phyloP scores from a whole-genome alignment of 2,113 vertebrate species.

The Gila orcuttii region DNA sequence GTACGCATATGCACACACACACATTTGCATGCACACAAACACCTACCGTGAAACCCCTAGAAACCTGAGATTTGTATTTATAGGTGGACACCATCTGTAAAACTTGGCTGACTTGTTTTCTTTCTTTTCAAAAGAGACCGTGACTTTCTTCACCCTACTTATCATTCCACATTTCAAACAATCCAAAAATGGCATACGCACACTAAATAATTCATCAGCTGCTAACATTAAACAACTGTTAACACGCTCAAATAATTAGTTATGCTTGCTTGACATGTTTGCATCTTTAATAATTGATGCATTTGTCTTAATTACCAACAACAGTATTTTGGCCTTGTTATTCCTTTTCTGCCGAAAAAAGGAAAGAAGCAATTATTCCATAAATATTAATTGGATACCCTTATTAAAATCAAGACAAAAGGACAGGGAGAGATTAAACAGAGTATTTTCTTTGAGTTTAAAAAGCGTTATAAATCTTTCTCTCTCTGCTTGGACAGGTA shows the following conservation, averaged over 20 bases:
- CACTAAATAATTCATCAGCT: slow-evolving; percentile 99
- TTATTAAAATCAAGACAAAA: slow-evolving; percentile 91
- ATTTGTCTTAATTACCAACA: slow-evolving; percentile 99
- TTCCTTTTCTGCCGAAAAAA: slow-evolving; percentile 88
- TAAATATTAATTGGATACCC: slow-evolving; percentile 97
- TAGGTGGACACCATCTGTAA: slow-evolving; percentile 67
- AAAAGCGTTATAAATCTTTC: slow-evolving; percentile 60
- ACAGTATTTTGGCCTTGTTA: slow-evolving; percentile 91
- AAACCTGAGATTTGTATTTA: slow-evolving; percentile 68
- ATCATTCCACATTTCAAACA: slow-evolving; percentile 84
- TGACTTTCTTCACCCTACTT: slow-evolving; percentile 69
- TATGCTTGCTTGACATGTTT: slow-evolving; percentile 99
- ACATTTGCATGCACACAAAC: slow-evolving; percentile 36
- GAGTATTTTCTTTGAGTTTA: slow-evolving; percentile 60
- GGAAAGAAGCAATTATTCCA: slow-evolving; percentile 91
- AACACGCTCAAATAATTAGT: slow-evolving; percentile 99
- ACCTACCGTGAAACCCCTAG: slow-evolving; percentile 58
- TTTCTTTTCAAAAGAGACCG: slow-evolving; percentile 51
- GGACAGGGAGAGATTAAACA: slow-evolving; percentile 70
- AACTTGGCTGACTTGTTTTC: slow-evolving; percentile 74
- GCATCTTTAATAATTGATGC: slow-evolving; percentile 99
- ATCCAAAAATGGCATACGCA: slow-evolving; percentile 87
- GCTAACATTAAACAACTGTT: slow-evolving; percentile 99
- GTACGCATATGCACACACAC: slow-evolving; percentile 54
- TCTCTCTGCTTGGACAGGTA: slow-evolving; percentile 61